Conservation (phyloP, 2,797 vertebrate genomes). For the Anomalospiza imberbis region DNA sequence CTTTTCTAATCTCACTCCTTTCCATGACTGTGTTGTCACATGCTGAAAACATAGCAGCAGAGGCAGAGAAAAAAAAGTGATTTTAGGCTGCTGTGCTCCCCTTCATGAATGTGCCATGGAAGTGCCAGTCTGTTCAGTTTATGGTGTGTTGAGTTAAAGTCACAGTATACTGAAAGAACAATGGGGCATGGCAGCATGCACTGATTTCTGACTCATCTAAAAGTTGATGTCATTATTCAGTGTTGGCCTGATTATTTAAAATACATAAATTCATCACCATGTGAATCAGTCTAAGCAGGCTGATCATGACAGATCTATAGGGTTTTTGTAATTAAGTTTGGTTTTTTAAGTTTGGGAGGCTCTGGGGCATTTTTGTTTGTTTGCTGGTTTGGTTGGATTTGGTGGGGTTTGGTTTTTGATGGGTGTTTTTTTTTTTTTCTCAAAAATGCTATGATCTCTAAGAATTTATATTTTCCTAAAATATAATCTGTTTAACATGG, state of each 20-base stretch:
- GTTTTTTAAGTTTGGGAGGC: not conserved
- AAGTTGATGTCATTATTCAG: not conserved
- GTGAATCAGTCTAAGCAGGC: not conserved
- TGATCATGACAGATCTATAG: not conserved
- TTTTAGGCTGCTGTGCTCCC: not conserved
- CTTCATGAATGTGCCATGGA: not conserved
- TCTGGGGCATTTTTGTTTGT: fast-evolving
- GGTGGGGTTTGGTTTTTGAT: no score
- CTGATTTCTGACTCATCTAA: slow-evolving; percentile 17
- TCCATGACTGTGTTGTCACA: not conserved
- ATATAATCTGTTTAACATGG: not conserved
- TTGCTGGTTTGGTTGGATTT: not conserved
- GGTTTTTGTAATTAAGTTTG: not conserved
- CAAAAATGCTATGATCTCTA: not conserved
- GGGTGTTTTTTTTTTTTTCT: fast-evolving
- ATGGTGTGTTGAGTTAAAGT: not conserved
- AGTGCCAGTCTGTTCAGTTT: slow-evolving; percentile 25
- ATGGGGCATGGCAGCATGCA: not conserved
- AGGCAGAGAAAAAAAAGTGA: not conserved
- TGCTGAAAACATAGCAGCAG: not conserved
- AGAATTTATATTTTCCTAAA: not conserved
- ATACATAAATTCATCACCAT: not conserved
- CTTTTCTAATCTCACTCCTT: not conserved
- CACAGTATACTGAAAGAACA: not conserved
- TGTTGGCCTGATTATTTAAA: not conserved